A percentile compares a stretch with the other conserved stretches of the same genome.
phyloP scores from a whole-genome alignment of 2,888 invertebrate genomes.

The Platyscelio sp. region DNA sequence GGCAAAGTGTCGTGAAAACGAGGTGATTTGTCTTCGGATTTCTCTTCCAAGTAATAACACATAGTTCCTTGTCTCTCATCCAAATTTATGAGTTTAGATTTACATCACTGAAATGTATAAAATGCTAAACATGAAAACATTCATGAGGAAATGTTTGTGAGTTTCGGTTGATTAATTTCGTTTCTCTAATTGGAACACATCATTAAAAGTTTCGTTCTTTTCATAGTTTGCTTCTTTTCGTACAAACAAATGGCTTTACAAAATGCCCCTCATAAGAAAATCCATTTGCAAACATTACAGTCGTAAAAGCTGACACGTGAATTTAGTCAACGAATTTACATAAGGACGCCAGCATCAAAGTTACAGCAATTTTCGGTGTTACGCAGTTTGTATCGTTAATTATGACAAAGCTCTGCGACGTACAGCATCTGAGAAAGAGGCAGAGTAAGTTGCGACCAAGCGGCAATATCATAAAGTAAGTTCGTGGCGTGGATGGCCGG shows the following conservation, averaged over 20 bases:
- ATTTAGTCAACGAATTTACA: not conserved
- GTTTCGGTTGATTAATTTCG: too few relatives aligned
- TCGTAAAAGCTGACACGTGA: not conserved
- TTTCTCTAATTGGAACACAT: too few relatives aligned
- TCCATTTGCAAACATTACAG: not conserved
- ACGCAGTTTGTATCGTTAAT: conserved; percentile 26
- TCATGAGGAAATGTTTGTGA: too few relatives aligned
- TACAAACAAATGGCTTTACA: too few relatives aligned
- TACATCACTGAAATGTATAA: not conserved
- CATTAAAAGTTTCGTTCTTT: too few relatives aligned
- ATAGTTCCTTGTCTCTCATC: conserved; percentile 34
- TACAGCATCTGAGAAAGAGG: conserved; percentile 32
- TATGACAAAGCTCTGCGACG: conserved; percentile 11
- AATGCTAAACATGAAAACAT: too few relatives aligned
- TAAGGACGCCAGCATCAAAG: not conserved
- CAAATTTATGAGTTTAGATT: conserved; percentile 28
- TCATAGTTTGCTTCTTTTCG: too few relatives aligned
- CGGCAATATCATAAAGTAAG: conserved; percentile 83
- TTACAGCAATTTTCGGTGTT: not conserved
- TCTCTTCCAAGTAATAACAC: conserved; percentile 5
- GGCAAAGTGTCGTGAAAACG: conserved; percentile 47
- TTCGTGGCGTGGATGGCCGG: conserved; percentile 81
- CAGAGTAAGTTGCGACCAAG: conserved; percentile 69
- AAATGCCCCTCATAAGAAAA: too few relatives aligned
- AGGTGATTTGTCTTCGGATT: conserved; percentile 49